Evolutionary conservation across 2,113 vertebrate species (phyloP), one percentile per base, ranked within the genome.

Genomic region (Oryzias woworae): DNA sequence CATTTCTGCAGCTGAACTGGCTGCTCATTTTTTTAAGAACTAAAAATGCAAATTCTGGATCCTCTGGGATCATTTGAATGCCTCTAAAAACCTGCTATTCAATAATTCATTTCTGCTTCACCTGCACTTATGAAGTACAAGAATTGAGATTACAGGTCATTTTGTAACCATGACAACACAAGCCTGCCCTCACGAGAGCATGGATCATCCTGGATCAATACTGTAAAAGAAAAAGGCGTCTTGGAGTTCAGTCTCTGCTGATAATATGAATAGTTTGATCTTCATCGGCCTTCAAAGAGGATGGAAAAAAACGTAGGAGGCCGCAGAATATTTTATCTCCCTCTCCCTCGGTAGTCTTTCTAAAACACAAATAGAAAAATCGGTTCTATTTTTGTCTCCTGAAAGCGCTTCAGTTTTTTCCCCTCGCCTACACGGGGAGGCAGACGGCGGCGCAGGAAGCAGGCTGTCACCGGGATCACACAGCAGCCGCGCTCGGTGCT

Each of bases 181-280:
- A 10, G 42, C 22, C 3, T 41, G 18, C 14, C 4, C 17, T 36
- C 23, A 14, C 10, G 14, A 51, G 14, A 24, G 22, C 6, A 24
- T 51, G 50, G 3, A 51, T 52, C 23, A 14, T 52, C 23, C 50
- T 47, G 44, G 44, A 47, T 47, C 57, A 58, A 47, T 58, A 22
- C 17, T 1, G 15, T 45, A 2, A 10, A 43, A 7, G 3, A 20
- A 43, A 23, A 20, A 41, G 14, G 41, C 18, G 8, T n/a, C 24
- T 41, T 42, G 12, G n/a, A 54, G 8, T 18, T 41, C 49, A 44
- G 14, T 56, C 14, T 44, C 18, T 16, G 42, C 42, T 44, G 43
- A 20, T 41, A 7, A 41, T 20, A 7, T 20, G 20, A 26, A 7
- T 20, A 2, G 26, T 52, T 31, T 31, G 3, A 56, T n/a, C 4